Evolutionary conservation across 2,888 invertebrate genomes (phyloP), one percentile per base, ranked within the genome.

Genomic region (Gnatocerus cornutus): DNA sequence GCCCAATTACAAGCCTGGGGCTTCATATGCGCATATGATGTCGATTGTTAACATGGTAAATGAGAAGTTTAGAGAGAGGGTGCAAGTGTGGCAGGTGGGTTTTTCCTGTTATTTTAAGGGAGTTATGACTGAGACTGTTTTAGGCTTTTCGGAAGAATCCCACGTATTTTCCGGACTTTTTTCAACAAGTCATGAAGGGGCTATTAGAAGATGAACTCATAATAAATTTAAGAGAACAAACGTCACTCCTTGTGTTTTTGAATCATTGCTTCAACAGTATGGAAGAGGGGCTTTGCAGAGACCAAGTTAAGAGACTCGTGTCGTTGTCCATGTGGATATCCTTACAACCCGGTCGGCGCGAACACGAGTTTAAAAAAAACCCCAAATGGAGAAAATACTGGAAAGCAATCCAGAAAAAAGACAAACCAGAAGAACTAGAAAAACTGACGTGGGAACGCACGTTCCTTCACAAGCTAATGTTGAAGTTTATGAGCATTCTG

Each of bases 41-140:
- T 98, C 98, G 0, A 96, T 99, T 73, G 94, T 97, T n/a, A 93
- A 96, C 0, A 97, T 99, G 95, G 92, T 99, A 48, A 99, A 99
- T 87, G 99, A 99, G 84, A 99, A 99, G 84, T 97, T 98, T 81
- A 88, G 99, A 0, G 99, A 99, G 85, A 88, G 99, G 59, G 97
- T 99, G 6, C 95, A 95, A 71, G 96, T 98, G 2, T 99, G 99
- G 99, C 92, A 94, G 87, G 93, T 94, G 76, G 80, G 84, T 59
- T 50, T 7, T n/a, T 65, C 21, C 1, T 12, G 30, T 62, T 70
- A 43, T 84, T 86, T 4, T 6, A 13, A 41, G 9, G 7, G 33
- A 1, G 14, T 64, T 43, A 2, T 27, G 27, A 39, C n/a, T n/a
- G n/a, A 53, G 29, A 41, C 59, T 68, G 37, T 84, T 86, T 3